A percentile compares a stretch with the other conserved stretches of the same genome.
phyloP scores from a whole-genome alignment of 1,140 invertebrate species.

The Amphibalanus amphitrite region DNA sequence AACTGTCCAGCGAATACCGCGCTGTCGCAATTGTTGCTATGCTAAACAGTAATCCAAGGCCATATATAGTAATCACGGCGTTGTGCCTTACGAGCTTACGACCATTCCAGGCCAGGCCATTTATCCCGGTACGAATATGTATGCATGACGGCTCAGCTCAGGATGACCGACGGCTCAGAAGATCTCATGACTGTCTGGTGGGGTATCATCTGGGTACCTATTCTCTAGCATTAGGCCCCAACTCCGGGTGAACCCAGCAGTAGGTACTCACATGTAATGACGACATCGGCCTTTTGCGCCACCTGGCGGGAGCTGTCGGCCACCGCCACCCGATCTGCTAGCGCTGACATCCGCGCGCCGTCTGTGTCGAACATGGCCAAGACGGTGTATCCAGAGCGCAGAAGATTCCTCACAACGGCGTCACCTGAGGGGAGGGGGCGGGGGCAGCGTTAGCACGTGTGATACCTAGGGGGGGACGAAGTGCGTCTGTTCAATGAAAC shows the following conservation, averaged over 20 bases:
- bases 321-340: constrained; percentile 6
- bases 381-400: constrained; percentile 14
- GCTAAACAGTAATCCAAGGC: too few relatives aligned
- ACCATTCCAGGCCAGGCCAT: constrained; percentile 1
- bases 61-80: too few relatives aligned
- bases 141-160: not conserved
- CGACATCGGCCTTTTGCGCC: constrained; percentile 13
- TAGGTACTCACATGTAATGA: constrained; percentile 16
- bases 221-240: too few relatives aligned
- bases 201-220: too few relatives aligned
- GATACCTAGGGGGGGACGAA: too few relatives aligned
- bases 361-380: constrained; percentile 11
- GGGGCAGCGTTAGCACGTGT: too few relatives aligned
- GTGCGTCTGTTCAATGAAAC: too few relatives aligned
- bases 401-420: constrained; percentile 14
- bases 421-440: constrained; percentile 11
- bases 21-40: too few relatives aligned
- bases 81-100: not conserved
- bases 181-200: too few relatives aligned
- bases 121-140: not conserved
- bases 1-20: too few relatives aligned
- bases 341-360: not conserved
- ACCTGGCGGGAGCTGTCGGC: constrained; percentile 11
- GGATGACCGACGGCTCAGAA: not conserved
- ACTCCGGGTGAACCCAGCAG: not conserved